Evolutionary conservation across 2,888 invertebrate species (phyloP).

Genomic region (Sphecodes monilicornis): DNA sequence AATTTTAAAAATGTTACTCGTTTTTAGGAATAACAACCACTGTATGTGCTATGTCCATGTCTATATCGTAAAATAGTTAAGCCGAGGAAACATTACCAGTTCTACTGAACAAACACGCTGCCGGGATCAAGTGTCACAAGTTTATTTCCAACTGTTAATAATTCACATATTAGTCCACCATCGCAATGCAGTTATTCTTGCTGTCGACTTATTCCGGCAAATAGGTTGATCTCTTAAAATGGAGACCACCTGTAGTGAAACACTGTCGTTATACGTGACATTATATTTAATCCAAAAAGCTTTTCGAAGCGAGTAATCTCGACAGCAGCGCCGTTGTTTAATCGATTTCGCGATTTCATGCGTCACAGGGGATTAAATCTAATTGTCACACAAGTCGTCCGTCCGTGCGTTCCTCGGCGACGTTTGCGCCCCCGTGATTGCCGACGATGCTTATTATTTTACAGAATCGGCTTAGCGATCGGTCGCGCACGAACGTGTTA

Average conservation of each 20-base stretch:
- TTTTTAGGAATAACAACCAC: too few relatives aligned
- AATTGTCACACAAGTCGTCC: background rate
- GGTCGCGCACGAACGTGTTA: background rate
- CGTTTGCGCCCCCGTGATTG: background rate
- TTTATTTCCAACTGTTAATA: background rate
- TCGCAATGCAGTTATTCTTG: background rate
- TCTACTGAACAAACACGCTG: too few relatives aligned
- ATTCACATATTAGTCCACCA: background rate
- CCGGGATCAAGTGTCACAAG: too few relatives aligned
- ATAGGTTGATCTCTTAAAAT: background rate
- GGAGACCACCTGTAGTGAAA: background rate
- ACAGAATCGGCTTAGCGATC: slow-evolving; percentile 25
- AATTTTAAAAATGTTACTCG: too few relatives aligned
- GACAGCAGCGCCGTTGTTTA: background rate
- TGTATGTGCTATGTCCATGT: too few relatives aligned
- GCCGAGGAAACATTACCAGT: too few relatives aligned
- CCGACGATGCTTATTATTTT: slow-evolving; percentile 12
- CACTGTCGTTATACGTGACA: background rate
- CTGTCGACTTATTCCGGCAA: background rate
- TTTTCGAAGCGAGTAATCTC: background rate
- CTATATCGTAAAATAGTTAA: too few relatives aligned
- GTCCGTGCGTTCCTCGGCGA: background rate
- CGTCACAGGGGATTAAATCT: background rate
- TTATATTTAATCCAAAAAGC: background rate
- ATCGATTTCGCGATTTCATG: background rate